phyloP scores from a whole-genome alignment of 2,797 vertebrate genomes.

The Alca torda region DNA sequence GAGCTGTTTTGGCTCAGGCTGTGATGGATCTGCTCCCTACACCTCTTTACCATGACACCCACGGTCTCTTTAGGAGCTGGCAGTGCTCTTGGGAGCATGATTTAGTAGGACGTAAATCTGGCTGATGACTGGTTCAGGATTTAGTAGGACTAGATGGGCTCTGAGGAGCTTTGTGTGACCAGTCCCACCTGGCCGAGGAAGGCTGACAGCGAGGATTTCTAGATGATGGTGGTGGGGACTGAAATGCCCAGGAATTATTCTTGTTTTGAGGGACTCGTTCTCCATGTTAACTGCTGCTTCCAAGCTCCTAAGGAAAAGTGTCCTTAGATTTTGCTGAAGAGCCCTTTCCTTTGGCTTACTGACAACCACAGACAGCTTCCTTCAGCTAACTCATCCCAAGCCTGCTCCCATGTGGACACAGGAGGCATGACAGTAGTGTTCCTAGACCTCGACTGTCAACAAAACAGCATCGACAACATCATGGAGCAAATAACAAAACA shows the following conservation, averaged over 20 bases:
- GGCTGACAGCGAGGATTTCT: neutral
- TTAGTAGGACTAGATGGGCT: neutral
- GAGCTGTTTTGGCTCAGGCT: neutral
- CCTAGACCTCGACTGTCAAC: neutral
- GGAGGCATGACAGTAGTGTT: neutral
- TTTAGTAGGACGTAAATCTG: neutral
- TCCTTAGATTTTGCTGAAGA: neutral
- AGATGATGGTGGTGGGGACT: neutral
- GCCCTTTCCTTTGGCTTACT: neutral
- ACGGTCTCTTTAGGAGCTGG: neutral
- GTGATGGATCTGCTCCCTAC: neutral
- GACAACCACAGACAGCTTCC: neutral
- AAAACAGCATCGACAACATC: no score
- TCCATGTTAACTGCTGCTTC: neutral
- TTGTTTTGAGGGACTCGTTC: neutral
- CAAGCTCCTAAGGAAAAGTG: neutral
- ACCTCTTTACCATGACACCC: neutral
- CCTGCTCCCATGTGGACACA: slow-evolving; percentile 30
- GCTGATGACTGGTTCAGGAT: neutral
- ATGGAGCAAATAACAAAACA: neutral
- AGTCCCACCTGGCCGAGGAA: neutral
- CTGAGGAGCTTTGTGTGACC: neutral
- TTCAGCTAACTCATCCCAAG: neutral
- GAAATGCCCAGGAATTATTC: neutral
- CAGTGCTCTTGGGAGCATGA: neutral